These are phyloP conservation scores for Manis pentadactyla DNA, from an alignment of 2,797 vertebrate genomes.

Conservation along the genomic window DNA sequence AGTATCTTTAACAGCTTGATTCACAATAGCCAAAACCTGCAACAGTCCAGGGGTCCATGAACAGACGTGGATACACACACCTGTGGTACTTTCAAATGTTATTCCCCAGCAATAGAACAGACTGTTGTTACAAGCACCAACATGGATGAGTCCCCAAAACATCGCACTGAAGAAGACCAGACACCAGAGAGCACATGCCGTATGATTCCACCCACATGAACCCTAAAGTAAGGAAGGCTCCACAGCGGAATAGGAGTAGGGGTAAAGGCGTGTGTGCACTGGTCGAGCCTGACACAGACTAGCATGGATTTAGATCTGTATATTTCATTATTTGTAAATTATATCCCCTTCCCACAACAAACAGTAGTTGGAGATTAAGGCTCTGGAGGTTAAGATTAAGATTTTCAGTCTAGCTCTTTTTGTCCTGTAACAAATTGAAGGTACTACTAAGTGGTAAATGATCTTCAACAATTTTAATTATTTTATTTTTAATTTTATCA, in stretches of 20 bases:
- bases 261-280: neutral
- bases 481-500: neutral
- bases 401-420: neutral
- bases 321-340: neutral
- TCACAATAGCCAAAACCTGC: neutral
- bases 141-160: neutral
- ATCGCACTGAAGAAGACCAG: neutral
- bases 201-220: neutral
- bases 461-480: neutral
- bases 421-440: neutral
- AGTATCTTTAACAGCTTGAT: neutral
- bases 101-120: neutral
- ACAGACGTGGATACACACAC: neutral
- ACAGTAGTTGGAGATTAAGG: neutral
- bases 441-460: neutral
- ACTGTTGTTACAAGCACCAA: neutral
- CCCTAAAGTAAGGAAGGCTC: neutral
- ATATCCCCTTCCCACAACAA: neutral
- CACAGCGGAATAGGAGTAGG: neutral
- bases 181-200: neutral
- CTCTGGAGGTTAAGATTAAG: neutral
- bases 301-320: neutral
- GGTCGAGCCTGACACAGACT: neutral
- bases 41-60: neutral
- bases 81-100: neutral